phyloP scores from a whole-genome alignment of 1,140 invertebrate genomes.

The Micrasema longulum region DNA sequence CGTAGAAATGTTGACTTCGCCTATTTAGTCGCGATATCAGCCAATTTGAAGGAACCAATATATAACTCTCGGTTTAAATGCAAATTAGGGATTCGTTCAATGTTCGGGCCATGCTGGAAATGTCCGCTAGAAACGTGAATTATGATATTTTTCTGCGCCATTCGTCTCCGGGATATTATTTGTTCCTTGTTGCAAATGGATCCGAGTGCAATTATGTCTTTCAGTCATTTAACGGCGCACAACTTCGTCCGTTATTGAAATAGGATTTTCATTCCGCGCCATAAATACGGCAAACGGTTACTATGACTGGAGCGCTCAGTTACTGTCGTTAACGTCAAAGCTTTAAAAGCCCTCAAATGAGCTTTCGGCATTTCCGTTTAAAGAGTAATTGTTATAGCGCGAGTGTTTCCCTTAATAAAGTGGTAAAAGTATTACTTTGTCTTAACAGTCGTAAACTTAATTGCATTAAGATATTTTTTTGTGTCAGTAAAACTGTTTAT shows the following conservation, averaged over 20 bases:
- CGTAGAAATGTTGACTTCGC: slow-evolving; percentile 38
- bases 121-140: background rate
- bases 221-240: slow-evolving; percentile 26
- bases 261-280: slow-evolving; percentile 29
- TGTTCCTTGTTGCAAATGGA: slow-evolving; percentile 19
- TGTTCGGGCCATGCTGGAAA: background rate
- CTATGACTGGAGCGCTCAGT: slow-evolving; percentile 35
- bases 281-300: slow-evolving; percentile 32
- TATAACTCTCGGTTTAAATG: slow-evolving; percentile 39
- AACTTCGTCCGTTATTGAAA: slow-evolving; percentile 37
- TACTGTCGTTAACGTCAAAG: slow-evolving; percentile 41
- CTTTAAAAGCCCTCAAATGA: slow-evolving; percentile 41
- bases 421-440: slow-evolving; percentile 26
- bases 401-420: slow-evolving; percentile 35
- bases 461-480: too few species aligned
- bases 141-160: slow-evolving; percentile 16
- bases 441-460: slow-evolving; percentile 2
- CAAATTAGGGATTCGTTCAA: slow-evolving; percentile 32
- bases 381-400: slow-evolving; percentile 29
- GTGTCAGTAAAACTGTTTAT: too few species aligned
- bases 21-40: slow-evolving; percentile 45
- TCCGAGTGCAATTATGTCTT: slow-evolving; percentile 39
- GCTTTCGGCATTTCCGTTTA: slow-evolving; percentile 39
- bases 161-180: slow-evolving; percentile 16
- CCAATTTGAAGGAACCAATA: slow-evolving; percentile 36